Evolutionary conservation across 2,113 vertebrate genomes (phyloP), one percentile per base, ranked within the genome.

Genomic region (Polypterus bichir): DNA sequence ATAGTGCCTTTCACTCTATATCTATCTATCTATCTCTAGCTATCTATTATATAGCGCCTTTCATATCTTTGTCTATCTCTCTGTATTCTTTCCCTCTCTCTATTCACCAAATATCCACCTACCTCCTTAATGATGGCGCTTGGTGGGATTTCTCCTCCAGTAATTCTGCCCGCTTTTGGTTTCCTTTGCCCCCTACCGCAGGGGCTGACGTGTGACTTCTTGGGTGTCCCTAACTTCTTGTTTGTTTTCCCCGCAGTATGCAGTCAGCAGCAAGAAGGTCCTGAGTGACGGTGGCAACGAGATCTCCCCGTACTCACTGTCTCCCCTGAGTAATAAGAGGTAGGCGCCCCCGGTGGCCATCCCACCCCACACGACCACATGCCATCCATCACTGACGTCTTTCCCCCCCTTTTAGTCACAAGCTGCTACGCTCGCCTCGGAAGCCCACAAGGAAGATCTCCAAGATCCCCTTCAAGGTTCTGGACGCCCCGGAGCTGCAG

Each of bases 301-400:
- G 70, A 77, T 87, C 69, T 88, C 86, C 9, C 84, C 86, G 0
- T 87, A 83, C 70, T 86, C 87, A 65, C 82, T 89, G 65, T 89
- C 87, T 49, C 86, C 87, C 3, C 86, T 89, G 62, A 89, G 85
- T 67, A 88, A 87, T 78, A 89, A 89, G 66, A 89, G 86, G 86
- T 89, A 46, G 44, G 54, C 54, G 79, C 1, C 10, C 27, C 27
- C 27, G 27, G 27, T 27, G 27, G 27, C 27, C 27, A 27, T 27
- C 27, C 27, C 27, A 27, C 27, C 27, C 27, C 27, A 27, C 27
- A 27, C 2, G 27, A 27, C 27, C 27, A 27, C 27, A 27, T 2
- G 27, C 27, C 27, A 2, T 27, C 27, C 27, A 27, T 27, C 27
- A 27, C 27, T 27, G 27, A 27, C 27, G 2, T 47, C 6, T 48